Percentiles rank a stretch among this genome's conserved stretches.
These are phyloP conservation scores for Tenodera sinensis DNA, from an alignment of 2,888 invertebrate species.

Conservation along the genomic window DNA sequence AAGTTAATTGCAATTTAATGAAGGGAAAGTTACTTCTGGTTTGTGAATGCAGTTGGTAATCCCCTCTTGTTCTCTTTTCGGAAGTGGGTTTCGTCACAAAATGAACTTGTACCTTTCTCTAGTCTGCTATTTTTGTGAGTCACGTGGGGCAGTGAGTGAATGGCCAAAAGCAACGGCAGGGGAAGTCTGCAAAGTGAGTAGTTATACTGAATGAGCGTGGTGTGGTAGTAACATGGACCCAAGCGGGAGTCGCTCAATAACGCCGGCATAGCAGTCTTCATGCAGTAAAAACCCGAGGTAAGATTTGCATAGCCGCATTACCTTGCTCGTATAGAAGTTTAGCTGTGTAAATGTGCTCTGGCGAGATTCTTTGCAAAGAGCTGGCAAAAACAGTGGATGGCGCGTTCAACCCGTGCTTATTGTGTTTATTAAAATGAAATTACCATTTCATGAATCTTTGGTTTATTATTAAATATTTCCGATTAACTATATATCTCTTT, in stretches of 20 bases:
- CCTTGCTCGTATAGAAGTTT: too few species aligned
- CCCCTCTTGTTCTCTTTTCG: background rate
- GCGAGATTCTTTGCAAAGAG: too few species aligned
- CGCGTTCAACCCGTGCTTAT: too few species aligned
- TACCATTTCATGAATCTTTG: too few species aligned
- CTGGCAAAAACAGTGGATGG: too few species aligned
- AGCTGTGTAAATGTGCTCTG: too few species aligned
- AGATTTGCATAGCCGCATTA: background rate
- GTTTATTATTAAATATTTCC: too few species aligned
- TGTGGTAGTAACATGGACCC: background rate
- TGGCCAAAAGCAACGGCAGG: background rate
- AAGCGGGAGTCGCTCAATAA: background rate
- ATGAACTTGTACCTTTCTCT: background rate
- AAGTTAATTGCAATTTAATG: background rate
- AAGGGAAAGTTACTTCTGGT: background rate
- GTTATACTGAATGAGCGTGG: background rate
- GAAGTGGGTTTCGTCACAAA: background rate
- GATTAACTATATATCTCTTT: too few species aligned
- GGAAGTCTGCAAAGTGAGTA: background rate
- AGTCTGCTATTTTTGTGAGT: background rate
- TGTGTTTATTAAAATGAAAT: too few species aligned
- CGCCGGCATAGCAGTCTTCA: background rate
- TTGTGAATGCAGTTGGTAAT: background rate
- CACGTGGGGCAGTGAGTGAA: background rate
- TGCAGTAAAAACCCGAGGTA: background rate